A percentile compares a stretch with the other conserved stretches of the same genome.
Conservation (phyloP, 2,113 vertebrate species). For the Origma solitaria region DNA sequence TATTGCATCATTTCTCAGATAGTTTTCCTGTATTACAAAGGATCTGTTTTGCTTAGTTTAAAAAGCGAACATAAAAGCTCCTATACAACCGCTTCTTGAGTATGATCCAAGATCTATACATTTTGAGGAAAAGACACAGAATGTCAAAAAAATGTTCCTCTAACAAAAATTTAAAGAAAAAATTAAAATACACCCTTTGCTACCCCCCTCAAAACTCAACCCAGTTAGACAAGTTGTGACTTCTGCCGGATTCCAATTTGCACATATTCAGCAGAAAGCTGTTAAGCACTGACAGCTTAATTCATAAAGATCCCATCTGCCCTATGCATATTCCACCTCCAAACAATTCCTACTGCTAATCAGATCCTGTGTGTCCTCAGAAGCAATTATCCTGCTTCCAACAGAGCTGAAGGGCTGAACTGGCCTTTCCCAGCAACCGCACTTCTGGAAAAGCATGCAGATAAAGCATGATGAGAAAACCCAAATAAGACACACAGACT, state of each 20-base stretch:
- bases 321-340: constrained; percentile 5
- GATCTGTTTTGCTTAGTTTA: background rate
- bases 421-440: background rate
- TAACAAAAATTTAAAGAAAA: background rate
- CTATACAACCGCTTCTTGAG: background rate
- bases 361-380: background rate
- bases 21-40: background rate
- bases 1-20: background rate
- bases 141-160: background rate
- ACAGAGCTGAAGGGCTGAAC: background rate
- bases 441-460: background rate
- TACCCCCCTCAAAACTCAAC: background rate
- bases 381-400: background rate
- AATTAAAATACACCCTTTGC: background rate
- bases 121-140: background rate
- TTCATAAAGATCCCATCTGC: constrained; percentile 1
- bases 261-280: background rate
- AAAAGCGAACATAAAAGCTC: background rate
- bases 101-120: background rate
- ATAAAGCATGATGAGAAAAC: background rate
- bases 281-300: background rate
- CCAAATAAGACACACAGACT: background rate
- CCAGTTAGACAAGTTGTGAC: background rate
- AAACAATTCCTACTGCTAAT: constrained; percentile 4
- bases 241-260: background rate